These are phyloP conservation scores for Ochotona princeps DNA, from an alignment of 2,113 vertebrate genomes.

Conservation along the genomic window DNA sequence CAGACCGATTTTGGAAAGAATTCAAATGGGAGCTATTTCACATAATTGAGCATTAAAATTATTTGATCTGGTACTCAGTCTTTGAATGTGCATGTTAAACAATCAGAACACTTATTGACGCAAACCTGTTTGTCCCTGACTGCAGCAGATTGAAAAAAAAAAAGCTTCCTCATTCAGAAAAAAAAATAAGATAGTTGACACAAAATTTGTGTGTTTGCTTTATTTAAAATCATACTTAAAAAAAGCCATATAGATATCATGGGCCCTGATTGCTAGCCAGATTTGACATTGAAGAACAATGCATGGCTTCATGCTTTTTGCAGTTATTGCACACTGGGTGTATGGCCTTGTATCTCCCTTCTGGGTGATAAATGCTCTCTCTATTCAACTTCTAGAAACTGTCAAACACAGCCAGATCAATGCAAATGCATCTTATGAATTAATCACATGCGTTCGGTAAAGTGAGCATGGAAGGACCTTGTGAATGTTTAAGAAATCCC, in stretches of 20 bases:
- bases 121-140: slow-evolving; percentile 28
- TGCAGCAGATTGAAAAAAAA: slow-evolving; percentile 1
- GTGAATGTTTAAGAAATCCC: not conserved
- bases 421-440: slow-evolving; percentile 36
- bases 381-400: slow-evolving; percentile 9
- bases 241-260: not conserved
- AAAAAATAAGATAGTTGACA: slow-evolving; percentile 45
- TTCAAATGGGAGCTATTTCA: slow-evolving; percentile 70
- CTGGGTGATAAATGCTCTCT: slow-evolving; percentile 54
- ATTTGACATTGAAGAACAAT: slow-evolving; percentile 50
- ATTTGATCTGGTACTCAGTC: slow-evolving; percentile 68
- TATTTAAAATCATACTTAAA: slow-evolving; percentile 47
- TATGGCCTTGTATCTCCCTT: not conserved
- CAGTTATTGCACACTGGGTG: slow-evolving; percentile 33
- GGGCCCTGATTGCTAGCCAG: not conserved
- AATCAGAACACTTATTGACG: slow-evolving; percentile 61
- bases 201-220: slow-evolving; percentile 30
- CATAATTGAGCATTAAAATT: slow-evolving; percentile 75
- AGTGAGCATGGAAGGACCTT: slow-evolving; percentile 19
- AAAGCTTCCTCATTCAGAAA: slow-evolving; percentile 56
- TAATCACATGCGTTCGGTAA: slow-evolving; percentile 20
- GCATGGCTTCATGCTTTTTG: slow-evolving; percentile 54
- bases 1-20: slow-evolving; percentile 68
- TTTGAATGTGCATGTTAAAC: slow-evolving; percentile 64
- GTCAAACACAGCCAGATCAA: not conserved